Base-by-base conservation (phyloP, 2,888 invertebrate genomes). In the Alitta virens region DNA sequence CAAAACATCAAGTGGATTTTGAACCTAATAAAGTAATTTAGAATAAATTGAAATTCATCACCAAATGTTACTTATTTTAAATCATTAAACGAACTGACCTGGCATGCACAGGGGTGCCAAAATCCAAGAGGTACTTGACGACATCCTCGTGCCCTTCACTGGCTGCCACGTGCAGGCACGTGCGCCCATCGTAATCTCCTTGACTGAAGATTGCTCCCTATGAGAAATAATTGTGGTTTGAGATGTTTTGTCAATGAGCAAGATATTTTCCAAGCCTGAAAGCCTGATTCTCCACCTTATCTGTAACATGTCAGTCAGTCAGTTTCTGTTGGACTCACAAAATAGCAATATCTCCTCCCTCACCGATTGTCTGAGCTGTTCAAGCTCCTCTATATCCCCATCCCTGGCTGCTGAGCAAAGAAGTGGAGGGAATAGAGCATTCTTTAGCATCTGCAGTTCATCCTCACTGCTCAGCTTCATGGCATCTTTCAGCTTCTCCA, bases 71-170 rank as follows among this genome's bases (percentile, higher is more conserved):
- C 91, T 91, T 68, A 89, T 88, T n/a, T n/a, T n/a, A n/a, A n/a
- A n/a, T n/a, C n/a, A n/a, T n/a, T n/a, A n/a, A n/a, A n/a, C n/a
- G n/a, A 12, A 33, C 33, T 33, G 5, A 33, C 33, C 12, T 33
- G 43, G 87, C 84, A 76, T 94, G 93, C 2, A 94, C 91, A 56
- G 89, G 90, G 0, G 91, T 91, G 0, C 94, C 94, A 73, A 89
- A 87, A 58, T 86, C 85, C 26, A 95, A 83, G 33, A 94, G 84
- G 78, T 87, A 89, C 67, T 88, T 87, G 0, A 92, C 90, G 0
- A 91, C 85, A 0, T 85, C 77, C 0, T 85, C 68, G 63, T 90
- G 87, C 0, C 92, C 92, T 68, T 88, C 86, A 55, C 87, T 83
- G 40, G 90, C 88, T 0, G 94, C 92, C 61, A 91, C 86, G 74